Conservation (phyloP, 2,888 invertebrate genomes). For the Pristionchus arcanus region DNA sequence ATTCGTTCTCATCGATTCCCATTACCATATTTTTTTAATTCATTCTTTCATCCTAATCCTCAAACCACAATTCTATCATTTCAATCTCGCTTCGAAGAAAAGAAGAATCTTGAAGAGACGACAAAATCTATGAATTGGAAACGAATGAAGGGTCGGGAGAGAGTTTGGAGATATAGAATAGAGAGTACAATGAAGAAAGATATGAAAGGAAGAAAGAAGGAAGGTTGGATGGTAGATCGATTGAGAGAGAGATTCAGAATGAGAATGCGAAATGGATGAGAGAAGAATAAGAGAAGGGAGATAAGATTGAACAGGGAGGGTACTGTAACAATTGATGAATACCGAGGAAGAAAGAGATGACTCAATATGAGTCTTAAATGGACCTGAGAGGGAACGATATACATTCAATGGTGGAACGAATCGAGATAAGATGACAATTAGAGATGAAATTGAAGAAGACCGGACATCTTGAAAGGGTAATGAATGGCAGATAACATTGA, state of each 20-base stretch:
- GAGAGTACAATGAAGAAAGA: neutral
- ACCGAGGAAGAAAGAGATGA: neutral
- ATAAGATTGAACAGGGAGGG: neutral
- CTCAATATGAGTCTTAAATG: neutral
- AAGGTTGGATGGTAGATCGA: neutral
- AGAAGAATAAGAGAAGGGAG: neutral
- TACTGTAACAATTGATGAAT: neutral
- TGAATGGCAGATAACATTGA: too few relatives aligned
- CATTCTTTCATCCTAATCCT: too few relatives aligned
- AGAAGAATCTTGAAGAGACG: constrained; percentile 24
- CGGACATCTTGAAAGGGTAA: neutral
- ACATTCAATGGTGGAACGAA: neutral
- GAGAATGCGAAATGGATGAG: constrained; percentile 25
- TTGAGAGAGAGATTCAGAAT: neutral
- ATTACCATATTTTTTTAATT: too few relatives aligned
- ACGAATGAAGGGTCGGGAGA: constrained; percentile 21
- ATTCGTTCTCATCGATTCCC: too few relatives aligned
- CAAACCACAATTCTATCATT: too few relatives aligned
- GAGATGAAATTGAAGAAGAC: constrained; percentile 1
- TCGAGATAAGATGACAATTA: neutral
- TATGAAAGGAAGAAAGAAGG: constrained; percentile 17
- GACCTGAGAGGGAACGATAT: neutral
- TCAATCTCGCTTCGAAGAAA: too few relatives aligned
- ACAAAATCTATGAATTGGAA: neutral
- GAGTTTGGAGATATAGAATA: neutral